Percentiles rank a stretch among this genome's conserved stretches.
phyloP scores from a whole-genome alignment of 53 echinoderm and acorn worm genomes.

The Patiria pectinifera region DNA sequence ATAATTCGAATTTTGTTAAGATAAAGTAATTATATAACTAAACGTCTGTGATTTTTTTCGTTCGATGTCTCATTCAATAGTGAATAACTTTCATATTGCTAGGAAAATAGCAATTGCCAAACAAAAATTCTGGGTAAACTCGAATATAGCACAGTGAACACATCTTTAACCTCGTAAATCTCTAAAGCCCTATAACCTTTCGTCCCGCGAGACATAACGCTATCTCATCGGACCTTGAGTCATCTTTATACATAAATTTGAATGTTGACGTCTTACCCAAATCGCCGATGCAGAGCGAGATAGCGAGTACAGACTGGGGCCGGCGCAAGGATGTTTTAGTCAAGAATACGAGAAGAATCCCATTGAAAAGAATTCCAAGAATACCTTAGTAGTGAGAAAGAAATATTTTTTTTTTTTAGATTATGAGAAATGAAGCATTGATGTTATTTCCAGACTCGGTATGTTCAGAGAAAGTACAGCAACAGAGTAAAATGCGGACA shows the following conservation, averaged over 20 bases:
- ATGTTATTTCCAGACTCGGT: neutral
- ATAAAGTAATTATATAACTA: too few relatives aligned
- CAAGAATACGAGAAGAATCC: neutral
- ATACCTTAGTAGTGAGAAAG: neutral
- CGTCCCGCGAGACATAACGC: neutral
- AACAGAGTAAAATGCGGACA: too few relatives aligned
- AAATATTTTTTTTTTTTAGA: neutral
- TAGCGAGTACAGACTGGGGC: conserved; percentile 1
- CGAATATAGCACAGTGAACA: too few relatives aligned
- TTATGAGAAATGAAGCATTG: neutral
- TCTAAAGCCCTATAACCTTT: too few relatives aligned
- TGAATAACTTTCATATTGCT: too few relatives aligned
- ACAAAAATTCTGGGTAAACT: too few relatives aligned
- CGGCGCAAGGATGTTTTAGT: neutral
- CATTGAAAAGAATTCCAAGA: conserved; percentile 19
- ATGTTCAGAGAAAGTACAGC: too few relatives aligned
- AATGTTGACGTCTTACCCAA: neutral
- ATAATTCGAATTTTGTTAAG: too few relatives aligned
- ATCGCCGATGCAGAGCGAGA: conserved; percentile 28
- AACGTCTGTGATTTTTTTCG: too few relatives aligned
- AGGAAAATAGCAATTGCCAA: too few relatives aligned
- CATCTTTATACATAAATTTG: neutral
- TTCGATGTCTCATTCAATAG: too few relatives aligned
- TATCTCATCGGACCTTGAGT: neutral
- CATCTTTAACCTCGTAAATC: too few relatives aligned